These are phyloP conservation scores for Tachuris rubrigastra DNA, from an alignment of 2,113 vertebrate species.

Conservation along the genomic window DNA sequence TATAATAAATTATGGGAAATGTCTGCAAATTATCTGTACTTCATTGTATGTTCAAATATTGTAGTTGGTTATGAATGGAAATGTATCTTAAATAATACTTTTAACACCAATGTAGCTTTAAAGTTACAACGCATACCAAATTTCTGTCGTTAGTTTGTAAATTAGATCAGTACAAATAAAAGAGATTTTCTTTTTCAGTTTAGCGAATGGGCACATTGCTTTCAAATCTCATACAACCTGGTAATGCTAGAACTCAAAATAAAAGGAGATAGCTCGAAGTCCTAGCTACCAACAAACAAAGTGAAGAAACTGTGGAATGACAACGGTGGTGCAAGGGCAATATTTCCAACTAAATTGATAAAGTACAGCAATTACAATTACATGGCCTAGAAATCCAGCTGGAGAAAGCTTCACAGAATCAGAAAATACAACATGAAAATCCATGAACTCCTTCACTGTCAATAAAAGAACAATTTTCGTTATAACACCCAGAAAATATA, in stretches of 20 bases:
- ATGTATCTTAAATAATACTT: not conserved
- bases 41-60: not conserved
- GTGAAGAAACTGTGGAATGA: not conserved
- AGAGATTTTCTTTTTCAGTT: not conserved
- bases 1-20: not conserved
- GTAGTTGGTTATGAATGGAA: not conserved
- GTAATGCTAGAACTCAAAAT: not conserved
- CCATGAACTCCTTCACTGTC: not conserved
- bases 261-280: not conserved
- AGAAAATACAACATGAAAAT: not conserved
- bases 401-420: not conserved
- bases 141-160: not conserved
- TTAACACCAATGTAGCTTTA: not conserved
- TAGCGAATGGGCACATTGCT: not conserved
- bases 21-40: not conserved
- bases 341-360: not conserved
- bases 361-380: not conserved
- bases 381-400: not conserved
- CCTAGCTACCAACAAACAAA: not conserved
- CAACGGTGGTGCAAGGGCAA: not conserved
- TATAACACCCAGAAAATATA: not conserved
- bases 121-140: not conserved
- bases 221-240: not conserved
- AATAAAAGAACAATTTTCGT: not conserved
- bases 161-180: not conserved